Evolutionary conservation across 2,797 vertebrate genomes (phyloP).

Genomic region (Sternarchorhynchus goeldii): DNA sequence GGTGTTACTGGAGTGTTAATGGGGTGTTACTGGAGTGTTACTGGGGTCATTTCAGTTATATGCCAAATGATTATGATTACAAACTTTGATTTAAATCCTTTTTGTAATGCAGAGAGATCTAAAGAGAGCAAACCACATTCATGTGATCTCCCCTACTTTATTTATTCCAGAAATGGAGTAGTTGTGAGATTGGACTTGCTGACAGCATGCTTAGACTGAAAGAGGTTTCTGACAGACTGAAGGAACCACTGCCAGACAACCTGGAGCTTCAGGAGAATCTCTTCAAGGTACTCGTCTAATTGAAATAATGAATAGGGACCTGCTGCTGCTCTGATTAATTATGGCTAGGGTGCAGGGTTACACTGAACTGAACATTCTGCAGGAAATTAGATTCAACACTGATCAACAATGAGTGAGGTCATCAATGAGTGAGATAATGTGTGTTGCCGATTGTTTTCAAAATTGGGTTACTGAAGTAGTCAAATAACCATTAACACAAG

Average conservation of each 20-base stretch:
- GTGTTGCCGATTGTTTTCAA: neutral
- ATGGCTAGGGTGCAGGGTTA: neutral
- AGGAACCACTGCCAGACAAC: slow-evolving; percentile 67
- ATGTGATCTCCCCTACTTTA: slow-evolving; percentile 13
- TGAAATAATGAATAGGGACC: neutral
- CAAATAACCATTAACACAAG: neutral
- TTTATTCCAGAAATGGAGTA: slow-evolving; percentile 79
- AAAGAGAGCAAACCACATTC: no score
- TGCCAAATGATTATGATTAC: neutral
- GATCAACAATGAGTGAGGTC: neutral
- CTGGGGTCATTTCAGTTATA: neutral
- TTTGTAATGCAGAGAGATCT: neutral
- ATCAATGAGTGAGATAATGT: neutral
- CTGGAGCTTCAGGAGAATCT: slow-evolving; percentile 69
- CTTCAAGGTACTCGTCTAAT: slow-evolving; percentile 74
- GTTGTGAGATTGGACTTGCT: slow-evolving; percentile 73
- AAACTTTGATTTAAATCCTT: neutral
- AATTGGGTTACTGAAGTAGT: neutral
- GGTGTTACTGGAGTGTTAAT: no score
- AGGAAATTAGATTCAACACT: neutral
- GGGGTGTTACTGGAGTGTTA: neutral
- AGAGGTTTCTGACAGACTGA: slow-evolving; percentile 69
- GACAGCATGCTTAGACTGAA: slow-evolving; percentile 68
- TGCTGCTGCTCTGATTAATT: neutral
- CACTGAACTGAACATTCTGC: no score